phyloP scores from a whole-genome alignment of 2,797 vertebrate genomes.

The Rhinogobio ventralis region DNA sequence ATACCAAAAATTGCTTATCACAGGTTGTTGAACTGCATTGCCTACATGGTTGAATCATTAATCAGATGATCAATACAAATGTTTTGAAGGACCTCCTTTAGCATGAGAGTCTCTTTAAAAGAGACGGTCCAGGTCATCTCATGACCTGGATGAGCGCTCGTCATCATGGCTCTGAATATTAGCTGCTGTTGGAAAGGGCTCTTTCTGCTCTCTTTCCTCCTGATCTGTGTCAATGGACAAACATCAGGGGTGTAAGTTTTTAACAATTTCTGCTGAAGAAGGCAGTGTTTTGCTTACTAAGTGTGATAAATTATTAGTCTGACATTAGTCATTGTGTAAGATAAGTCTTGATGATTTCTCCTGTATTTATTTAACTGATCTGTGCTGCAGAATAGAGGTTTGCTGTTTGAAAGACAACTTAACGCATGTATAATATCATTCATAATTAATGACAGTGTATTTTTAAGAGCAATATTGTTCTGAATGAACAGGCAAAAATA shows the following conservation, averaged over 20 bases:
- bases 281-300: background rate
- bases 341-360: background rate
- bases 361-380: background rate
- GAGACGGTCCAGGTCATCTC: background rate
- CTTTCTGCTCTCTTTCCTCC: constrained; percentile 34
- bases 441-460: background rate
- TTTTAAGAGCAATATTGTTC: background rate
- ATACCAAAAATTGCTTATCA: background rate
- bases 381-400: background rate
- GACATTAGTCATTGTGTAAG: background rate
- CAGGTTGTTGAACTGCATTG: background rate
- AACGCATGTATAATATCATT: background rate
- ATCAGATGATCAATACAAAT: constrained; percentile 26
- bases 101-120: constrained; percentile 21
- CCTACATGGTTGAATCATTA: constrained; percentile 46
- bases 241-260: constrained; percentile 46
- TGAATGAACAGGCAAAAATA: too few relatives aligned
- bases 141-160: constrained; percentile 6
- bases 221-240: constrained; percentile 40
- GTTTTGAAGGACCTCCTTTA: background rate
- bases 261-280: background rate
- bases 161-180: constrained; percentile 33
- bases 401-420: background rate
- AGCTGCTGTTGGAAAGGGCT: constrained; percentile 26
- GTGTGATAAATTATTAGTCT: background rate